These are phyloP conservation scores for Thalpophila matura DNA, from an alignment of 2,888 invertebrate species.

Conservation along the genomic window DNA sequence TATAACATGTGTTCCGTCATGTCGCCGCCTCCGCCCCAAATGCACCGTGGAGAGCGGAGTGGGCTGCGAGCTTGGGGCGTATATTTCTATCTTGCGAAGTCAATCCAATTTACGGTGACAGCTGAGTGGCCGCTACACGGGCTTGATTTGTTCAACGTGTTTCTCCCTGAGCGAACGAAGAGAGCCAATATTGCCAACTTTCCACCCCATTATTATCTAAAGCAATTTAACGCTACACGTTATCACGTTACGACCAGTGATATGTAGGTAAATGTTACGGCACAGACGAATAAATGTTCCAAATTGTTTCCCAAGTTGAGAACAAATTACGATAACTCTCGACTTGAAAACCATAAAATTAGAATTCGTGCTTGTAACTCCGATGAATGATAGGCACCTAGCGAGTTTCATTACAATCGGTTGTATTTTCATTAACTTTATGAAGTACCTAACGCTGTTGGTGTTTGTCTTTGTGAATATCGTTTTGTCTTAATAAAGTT, in stretches of 20 bases:
- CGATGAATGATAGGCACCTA: constrained; percentile 50
- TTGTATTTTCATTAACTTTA: constrained; percentile 57
- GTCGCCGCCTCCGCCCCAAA: constrained; percentile 59
- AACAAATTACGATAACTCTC: constrained; percentile 59
- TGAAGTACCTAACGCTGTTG: constrained; percentile 43
- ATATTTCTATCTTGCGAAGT: constrained; percentile 77
- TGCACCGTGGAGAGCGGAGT: constrained; percentile 67
- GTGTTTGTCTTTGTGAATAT: constrained; percentile 50
- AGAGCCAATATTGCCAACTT: constrained; percentile 65
- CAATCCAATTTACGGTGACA: constrained; percentile 84
- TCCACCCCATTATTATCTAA: constrained; percentile 57
- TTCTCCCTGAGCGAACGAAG: constrained; percentile 62
- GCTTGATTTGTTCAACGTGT: constrained; percentile 80
- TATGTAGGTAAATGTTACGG: constrained; percentile 36
- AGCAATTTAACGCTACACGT: constrained; percentile 46
- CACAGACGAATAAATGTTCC: constrained; percentile 48
- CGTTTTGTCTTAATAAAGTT: constrained; percentile 49
- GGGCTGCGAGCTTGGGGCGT: constrained; percentile 48
- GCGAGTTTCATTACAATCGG: constrained; percentile 52
- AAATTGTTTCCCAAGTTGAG: constrained; percentile 52
- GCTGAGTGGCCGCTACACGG: constrained; percentile 75
- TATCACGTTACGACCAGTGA: constrained; percentile 29
- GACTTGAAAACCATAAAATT: constrained; percentile 58
- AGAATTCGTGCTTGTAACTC: constrained; percentile 56
- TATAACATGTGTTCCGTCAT: constrained; percentile 40